phyloP scores from a whole-genome alignment of 2,797 vertebrate genomes.

The Darevskia mixta region DNA sequence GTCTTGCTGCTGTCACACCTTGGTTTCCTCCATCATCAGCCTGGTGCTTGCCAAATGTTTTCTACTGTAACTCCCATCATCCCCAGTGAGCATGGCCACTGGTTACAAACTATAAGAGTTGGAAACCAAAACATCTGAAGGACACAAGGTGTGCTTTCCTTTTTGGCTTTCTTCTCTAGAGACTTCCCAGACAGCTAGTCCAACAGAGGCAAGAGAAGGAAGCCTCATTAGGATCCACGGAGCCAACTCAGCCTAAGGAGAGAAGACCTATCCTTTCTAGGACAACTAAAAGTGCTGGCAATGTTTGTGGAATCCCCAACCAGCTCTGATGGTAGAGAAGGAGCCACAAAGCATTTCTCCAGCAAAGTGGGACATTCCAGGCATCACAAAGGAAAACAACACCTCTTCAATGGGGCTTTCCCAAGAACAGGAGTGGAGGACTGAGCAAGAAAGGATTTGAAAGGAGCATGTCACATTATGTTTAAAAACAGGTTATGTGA shows the following conservation, averaged over 20 bases:
- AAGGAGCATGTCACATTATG: not conserved
- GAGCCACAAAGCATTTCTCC: not conserved
- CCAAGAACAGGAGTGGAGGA: not conserved
- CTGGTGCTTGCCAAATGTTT: not conserved
- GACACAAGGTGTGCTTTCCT: not conserved
- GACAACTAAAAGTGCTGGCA: not conserved
- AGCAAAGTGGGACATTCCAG: not conserved
- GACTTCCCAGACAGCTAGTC: slow-evolving; percentile 1
- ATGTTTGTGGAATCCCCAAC: not conserved
- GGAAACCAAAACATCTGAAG: not conserved
- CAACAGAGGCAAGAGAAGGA: not conserved
- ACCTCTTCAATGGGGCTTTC: not conserved
- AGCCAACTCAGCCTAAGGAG: not conserved
- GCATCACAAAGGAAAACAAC: not conserved
- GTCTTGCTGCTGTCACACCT: not conserved
- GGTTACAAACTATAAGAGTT: not conserved
- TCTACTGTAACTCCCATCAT: not conserved
- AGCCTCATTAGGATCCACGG: not conserved
- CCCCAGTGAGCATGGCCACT: not conserved
- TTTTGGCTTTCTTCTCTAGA: not conserved
- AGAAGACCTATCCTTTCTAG: not conserved
- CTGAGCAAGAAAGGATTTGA: not conserved
- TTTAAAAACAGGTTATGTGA: not conserved
- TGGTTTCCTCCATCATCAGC: not conserved
- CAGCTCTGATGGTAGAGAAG: not conserved